These are phyloP conservation scores for Vultur gryphus DNA, from an alignment of 2,797 vertebrate species.

Conservation along the genomic window DNA sequence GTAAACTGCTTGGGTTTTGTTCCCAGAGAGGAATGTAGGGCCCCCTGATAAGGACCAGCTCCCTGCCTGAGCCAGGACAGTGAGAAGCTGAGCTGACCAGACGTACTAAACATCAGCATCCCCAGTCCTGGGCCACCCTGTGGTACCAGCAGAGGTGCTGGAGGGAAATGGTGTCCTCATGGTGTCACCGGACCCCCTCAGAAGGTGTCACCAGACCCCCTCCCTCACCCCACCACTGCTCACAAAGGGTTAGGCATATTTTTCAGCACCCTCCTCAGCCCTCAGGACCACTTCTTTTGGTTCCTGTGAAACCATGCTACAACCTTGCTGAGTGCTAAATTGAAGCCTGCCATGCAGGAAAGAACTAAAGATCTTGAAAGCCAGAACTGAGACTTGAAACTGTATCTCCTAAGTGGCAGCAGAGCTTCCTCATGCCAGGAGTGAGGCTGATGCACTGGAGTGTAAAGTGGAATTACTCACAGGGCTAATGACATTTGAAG, in stretches of 20 bases:
- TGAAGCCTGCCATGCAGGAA: neutral
- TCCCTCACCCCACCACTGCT: neutral
- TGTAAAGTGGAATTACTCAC: neutral
- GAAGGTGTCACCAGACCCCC: neutral
- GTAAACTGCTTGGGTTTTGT: neutral
- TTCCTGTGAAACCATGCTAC: neutral
- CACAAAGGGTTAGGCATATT: neutral
- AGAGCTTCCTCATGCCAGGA: neutral
- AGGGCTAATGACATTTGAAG: neutral
- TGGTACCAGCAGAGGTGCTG: neutral
- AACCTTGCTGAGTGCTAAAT: neutral
- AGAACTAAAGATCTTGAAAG: neutral
- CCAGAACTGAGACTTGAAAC: neutral
- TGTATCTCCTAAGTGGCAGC: neutral
- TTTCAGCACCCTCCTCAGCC: neutral
- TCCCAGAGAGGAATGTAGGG: neutral
- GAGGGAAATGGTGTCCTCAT: neutral
- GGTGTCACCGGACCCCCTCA: neutral
- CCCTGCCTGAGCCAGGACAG: neutral
- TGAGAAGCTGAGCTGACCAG: neutral
- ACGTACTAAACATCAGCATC: neutral
- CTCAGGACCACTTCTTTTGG: neutral
- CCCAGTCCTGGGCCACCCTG: rapidly evolving
- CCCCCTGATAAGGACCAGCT: neutral
- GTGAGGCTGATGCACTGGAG: neutral